A percentile compares a stretch with the other conserved stretches of the same genome.
Conservation (phyloP, 2,888 invertebrate species). For the Cantharis rufa region DNA sequence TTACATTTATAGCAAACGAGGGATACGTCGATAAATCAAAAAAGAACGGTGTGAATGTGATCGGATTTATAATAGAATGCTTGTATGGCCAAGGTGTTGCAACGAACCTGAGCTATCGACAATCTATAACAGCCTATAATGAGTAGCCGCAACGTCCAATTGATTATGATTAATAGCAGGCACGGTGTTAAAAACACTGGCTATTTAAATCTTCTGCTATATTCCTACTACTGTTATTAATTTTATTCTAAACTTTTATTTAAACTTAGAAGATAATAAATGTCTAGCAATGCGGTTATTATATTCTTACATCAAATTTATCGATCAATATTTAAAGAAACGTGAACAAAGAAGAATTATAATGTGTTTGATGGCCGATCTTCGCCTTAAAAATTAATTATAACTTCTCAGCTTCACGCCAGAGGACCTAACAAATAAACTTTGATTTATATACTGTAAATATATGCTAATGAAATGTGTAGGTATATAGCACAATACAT, state of each 20-base stretch:
- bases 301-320: not conserved
- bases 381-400: conserved; percentile 50
- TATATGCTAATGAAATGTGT: conserved; percentile 35
- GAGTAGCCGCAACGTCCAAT: conserved; percentile 54
- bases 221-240: conserved; percentile 30
- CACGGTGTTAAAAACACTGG: conserved; percentile 40
- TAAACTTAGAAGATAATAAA: not conserved
- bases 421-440: conserved; percentile 36
- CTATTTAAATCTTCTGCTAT: conserved; percentile 34
- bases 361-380: conserved; percentile 3
- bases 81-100: conserved; percentile 36
- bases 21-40: conserved; percentile 34
- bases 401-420: conserved; percentile 42
- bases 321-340: not conserved
- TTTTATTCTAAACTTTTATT: conserved; percentile 3
- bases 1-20: conserved; percentile 19
- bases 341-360: not conserved
- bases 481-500: conserved; percentile 11
- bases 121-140: conserved; percentile 56
- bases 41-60: conserved; percentile 33
- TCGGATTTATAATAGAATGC: conserved; percentile 35
- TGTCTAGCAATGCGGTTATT: not conserved
- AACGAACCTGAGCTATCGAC: conserved; percentile 45
- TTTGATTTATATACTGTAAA: conserved; percentile 34
- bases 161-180: conserved; percentile 55